Evolutionary conservation across 2,888 invertebrate species (phyloP), one percentile per base, ranked within the genome.

Genomic region (Asteroscopus sphinx): DNA sequence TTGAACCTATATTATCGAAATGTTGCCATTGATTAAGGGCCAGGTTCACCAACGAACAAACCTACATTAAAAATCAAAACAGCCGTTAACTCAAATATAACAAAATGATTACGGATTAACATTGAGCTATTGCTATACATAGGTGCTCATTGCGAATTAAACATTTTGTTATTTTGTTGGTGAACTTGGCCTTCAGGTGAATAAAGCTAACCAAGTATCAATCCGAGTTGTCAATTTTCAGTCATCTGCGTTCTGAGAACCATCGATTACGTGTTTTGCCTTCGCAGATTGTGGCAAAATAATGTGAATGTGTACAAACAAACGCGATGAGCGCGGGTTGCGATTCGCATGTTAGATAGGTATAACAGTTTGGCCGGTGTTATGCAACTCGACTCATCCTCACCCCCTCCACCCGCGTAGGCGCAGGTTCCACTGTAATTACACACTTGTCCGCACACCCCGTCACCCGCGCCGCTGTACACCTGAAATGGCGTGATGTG

Each of bases 301-400:
- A 85, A 81, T 83, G 79, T 73, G 79, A 80, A 84, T 87, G 85
- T 89, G 85, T 89, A 87, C 85, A 90, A 88, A 88, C 83, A 86
- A 79, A 82, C 74, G 77, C 80, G 74, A 79, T 79, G 70, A 79
- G 77, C 72, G 77, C 72, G 70, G 73, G 77, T 77, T 78, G 74
- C 71, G 64, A 57, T 53, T 67, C 46, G 64, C 61, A 51, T 53
- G 58, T 55, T 62, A 58, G 60, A 53, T 59, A 58, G 60, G 51
- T 59, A 69, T 80, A 77, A 79, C 83, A 81, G 82, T 79, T 80
- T 64, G 82, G 73, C 62, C 72, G 79, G 72, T 85, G 87, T 92
- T 90, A 90, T 91, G 92, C 89, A 92, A 92, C 74, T 65, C 56
- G 88, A 88, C 79, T 70, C 81, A 81, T 80, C 66, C 47, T 73